phyloP scores from a whole-genome alignment of 2,113 vertebrate genomes.

The Ibidorhyncha struthersii region DNA sequence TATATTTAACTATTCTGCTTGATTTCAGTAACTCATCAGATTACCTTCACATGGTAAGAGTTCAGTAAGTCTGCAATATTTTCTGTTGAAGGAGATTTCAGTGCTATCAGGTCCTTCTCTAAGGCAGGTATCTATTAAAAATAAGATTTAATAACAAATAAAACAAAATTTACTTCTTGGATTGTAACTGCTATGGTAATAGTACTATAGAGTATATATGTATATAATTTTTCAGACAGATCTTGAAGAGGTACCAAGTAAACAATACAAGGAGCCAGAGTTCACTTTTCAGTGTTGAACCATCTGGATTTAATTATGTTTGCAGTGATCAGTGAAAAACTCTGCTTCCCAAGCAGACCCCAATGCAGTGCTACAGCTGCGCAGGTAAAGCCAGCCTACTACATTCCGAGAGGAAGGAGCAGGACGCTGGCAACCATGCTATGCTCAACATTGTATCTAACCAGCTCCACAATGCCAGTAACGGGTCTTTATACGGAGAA shows the following conservation, averaged over 20 bases:
- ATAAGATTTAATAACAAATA: background rate
- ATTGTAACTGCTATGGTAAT: background rate
- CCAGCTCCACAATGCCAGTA: background rate
- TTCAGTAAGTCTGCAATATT: constrained; percentile 82
- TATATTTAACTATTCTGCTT: background rate
- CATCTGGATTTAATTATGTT: background rate
- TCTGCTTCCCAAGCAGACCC: background rate
- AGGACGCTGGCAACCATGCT: background rate
- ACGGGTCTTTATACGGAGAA: background rate
- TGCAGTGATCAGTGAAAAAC: background rate
- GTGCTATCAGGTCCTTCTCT: constrained; percentile 85
- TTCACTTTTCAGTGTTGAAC: background rate
- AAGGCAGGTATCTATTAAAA: constrained; percentile 81
- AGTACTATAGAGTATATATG: background rate
- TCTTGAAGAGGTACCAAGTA: background rate
- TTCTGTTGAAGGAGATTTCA: constrained; percentile 85
- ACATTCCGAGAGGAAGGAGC: background rate
- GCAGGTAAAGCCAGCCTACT: background rate
- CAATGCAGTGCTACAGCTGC: background rate
- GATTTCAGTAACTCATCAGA: background rate
- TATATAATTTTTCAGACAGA: background rate
- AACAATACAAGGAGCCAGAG: background rate
- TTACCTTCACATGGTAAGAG: constrained; percentile 87
- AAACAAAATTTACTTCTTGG: background rate
- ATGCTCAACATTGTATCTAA: background rate